Evolutionary conservation across 2,797 vertebrate genomes (phyloP), one percentile per base, ranked within the genome.

Genomic region (Syncerus caffer): DNA sequence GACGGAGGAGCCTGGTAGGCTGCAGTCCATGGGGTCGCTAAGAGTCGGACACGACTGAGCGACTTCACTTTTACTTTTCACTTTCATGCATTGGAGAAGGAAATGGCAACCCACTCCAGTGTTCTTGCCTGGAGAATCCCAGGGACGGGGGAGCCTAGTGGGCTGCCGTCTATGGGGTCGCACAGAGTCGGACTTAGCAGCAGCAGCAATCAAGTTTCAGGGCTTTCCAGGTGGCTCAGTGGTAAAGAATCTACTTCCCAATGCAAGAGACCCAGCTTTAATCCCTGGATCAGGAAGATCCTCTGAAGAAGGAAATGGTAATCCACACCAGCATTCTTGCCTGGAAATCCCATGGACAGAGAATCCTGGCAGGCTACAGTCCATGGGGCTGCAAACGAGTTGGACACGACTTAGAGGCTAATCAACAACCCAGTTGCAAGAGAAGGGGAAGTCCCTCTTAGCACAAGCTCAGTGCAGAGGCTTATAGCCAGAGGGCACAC

Each of bases 321-420:
- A 42, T 25, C 34, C 38, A 74, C 6, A 14, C 6, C 21, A 74
- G 21, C 14, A 42, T 42, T 74, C 23, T 42, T 74, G 71, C 21
- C 21, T 74, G 38, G 38, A 74, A 42, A 42, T 42, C 38, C 71
- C 12, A 74, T 74, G 38, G 21, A 42, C 71, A 42, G 21, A 74
- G 38, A 74, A 25, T 74, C 38, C 38, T 74, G 21, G 71, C 12
- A 42, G 71, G 71, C 12, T 25, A 74, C 38, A 42, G 38, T 74
- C 23, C 71, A 38, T 38, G 67, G 10, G 10, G n/a, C 21, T 71
- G 34, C 67, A 74, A 7, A 42, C 1, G 12, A 74, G 71, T 14
- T 1, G 6, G 34, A 42, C 0, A 0, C 0, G 6, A 74, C 12
- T 74, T 42, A 14, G 6, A 13, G 67, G 6, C 67, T 74, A 74